Conservation (phyloP, 2,888 invertebrate genomes). For the Masnerella sp. region DNA sequence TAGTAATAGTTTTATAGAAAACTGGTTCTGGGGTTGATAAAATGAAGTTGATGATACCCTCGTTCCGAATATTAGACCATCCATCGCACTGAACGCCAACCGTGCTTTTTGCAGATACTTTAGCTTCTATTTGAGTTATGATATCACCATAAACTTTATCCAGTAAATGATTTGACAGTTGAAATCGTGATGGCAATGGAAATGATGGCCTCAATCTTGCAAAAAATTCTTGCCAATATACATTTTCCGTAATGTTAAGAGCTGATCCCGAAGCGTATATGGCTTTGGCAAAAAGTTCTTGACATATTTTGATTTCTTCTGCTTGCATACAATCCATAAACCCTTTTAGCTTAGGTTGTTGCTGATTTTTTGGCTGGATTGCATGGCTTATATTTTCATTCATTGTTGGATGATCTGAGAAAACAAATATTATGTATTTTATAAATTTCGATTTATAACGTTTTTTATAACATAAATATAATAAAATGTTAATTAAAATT, state of each 20-base stretch:
- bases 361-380: too few species aligned
- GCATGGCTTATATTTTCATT: too few species aligned
- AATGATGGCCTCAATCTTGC: conserved; percentile 1
- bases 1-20: conserved; percentile 61
- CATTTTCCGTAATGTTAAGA: conserved; percentile 11
- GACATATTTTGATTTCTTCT: conserved; percentile 1
- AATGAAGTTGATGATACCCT: conserved; percentile 65
- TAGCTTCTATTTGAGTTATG: conserved; percentile 45
- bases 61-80: conserved; percentile 56
- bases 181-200: not conserved
- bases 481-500: too few species aligned
- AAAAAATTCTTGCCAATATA: conserved; percentile 12
- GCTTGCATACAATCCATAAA: conserved; percentile 1
- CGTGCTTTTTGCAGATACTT: conserved; percentile 49
- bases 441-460: too few species aligned
- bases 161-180: not conserved
- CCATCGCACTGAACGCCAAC: conserved; percentile 51
- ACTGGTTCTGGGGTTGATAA: conserved; percentile 64
- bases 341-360: not conserved
- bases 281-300: conserved; percentile 23
- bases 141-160: conserved; percentile 46
- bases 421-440: too few species aligned
- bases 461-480: too few species aligned
- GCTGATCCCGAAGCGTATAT: conserved; percentile 28
- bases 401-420: too few species aligned